Percentiles rank a stretch among this genome's conserved stretches.
These are phyloP conservation scores for Ptiloglossa arizonensis DNA, from an alignment of 1,140 invertebrate species.

Conservation along the genomic window DNA sequence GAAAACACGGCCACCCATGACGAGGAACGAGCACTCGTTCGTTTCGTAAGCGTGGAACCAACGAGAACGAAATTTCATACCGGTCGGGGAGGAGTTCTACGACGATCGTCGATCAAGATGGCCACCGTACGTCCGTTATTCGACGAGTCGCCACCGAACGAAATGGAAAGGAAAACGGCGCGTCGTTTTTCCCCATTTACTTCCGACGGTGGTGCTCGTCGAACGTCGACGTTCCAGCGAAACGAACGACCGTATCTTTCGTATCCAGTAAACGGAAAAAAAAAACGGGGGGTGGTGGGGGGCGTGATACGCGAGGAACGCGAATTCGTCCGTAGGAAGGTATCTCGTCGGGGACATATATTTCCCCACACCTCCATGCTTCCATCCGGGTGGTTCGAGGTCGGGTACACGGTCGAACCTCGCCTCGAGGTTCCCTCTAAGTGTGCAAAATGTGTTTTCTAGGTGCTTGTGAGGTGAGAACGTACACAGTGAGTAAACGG, in stretches of 20 bases:
- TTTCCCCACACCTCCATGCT: conserved; percentile 53
- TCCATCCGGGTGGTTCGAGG: background rate
- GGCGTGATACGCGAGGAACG: background rate
- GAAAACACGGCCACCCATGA: background rate
- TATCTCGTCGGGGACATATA: background rate
- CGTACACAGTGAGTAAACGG: background rate
- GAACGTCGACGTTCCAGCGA: background rate
- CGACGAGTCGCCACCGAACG: no score
- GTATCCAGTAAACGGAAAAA: no score
- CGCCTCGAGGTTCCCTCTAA: conserved; percentile 30
- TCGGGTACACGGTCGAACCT: background rate
- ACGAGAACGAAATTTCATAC: no score
- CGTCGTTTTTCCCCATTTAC: no score
- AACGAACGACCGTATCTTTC: no score
- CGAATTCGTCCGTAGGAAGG: background rate
- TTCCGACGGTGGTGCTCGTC: background rate
- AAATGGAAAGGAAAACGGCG: no score
- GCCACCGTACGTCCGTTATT: background rate
- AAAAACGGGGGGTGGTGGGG: no score
- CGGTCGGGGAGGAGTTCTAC: background rate
- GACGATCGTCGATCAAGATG: background rate
- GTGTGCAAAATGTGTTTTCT: conserved; percentile 47
- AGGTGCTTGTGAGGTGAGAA: conserved; percentile 38
- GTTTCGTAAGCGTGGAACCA: no score
- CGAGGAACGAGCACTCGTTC: no score